Evolutionary conservation across 2,113 vertebrate species (phyloP), one percentile per base, ranked within the genome.

Genomic region (Nothoprocta perdicaria): DNA sequence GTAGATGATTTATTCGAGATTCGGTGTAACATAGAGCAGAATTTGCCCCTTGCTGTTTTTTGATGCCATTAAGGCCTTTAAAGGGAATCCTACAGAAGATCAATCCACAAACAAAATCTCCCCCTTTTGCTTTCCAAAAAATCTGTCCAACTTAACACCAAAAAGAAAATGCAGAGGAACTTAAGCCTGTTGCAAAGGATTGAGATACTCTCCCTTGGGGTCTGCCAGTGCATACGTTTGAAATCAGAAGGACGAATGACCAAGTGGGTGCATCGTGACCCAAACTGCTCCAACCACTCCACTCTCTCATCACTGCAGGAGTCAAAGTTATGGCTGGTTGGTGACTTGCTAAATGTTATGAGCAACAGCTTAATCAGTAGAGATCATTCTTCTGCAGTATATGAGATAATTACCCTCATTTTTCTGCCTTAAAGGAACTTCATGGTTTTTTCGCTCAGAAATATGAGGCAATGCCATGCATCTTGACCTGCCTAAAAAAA

Each of bases 1-100:
- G 50, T 76, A 31, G 79, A 68, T 88, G 79, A 57, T 84, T 94
- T 95, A 71, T 84, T 93, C 92, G 72, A n/a, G 13, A 2, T 52
- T 77, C 18, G 75, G 84, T 68, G 79, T 68, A 87, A 83, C 79
- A 4, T 2, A 43, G n/a, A 78, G 92, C 79, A 68, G 94, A 92
- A 85, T 95, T 75, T 41, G 35, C 79, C 84, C 74, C 81, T 88
- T 27, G 68, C 80, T 93, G 89, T 71, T 96, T 95, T 96, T 91
- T 55, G 31, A 65, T 14, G 91, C 92, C 93, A 95, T 96, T 96
- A 96, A 95, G 81, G 95, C 97, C 92, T 88, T 74, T 29, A 88
- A 94, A 89, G 82, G 95, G 96, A 96, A 90, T 95, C 94, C 93
- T 24, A 92, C 95, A 80, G 91, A 96, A 93, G 94, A 91, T 93